phyloP scores from a whole-genome alignment of 2,113 vertebrate species.

The Tachuris rubrigastra region DNA sequence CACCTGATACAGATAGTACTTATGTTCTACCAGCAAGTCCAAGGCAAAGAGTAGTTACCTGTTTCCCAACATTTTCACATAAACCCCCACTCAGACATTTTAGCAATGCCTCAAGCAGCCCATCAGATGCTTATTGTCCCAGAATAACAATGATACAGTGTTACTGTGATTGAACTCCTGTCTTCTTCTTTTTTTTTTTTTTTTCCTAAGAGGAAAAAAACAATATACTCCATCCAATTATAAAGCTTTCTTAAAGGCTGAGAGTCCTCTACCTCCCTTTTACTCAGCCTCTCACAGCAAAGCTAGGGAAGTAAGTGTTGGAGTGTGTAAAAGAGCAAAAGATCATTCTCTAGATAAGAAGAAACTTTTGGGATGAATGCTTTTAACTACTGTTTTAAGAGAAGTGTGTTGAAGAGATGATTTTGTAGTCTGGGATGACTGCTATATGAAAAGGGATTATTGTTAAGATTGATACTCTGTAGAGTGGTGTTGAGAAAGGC shows the following conservation, averaged over 20 bases:
- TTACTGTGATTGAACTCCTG: not conserved
- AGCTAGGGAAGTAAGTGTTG: not conserved
- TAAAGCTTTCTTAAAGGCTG: not conserved
- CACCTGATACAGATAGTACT: not conserved
- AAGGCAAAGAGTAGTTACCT: not conserved
- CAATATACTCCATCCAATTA: not conserved
- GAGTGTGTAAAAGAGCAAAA: not conserved
- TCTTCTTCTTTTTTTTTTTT: not conserved
- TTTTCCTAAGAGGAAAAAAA: not conserved
- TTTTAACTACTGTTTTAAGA: not conserved
- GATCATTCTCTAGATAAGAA: not conserved
- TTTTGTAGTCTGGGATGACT: not conserved
- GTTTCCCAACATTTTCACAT: not conserved
- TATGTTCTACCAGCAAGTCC: not conserved
- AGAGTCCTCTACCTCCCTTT: not conserved
- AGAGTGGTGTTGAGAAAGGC: not conserved
- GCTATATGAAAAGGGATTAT: not conserved
- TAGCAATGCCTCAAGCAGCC: not conserved
- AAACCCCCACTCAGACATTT: not conserved
- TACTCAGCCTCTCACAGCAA: not conserved
- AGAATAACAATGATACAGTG: not conserved
- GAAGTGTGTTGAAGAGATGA: not conserved
- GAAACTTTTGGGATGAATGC: not conserved
- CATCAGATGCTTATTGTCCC: not conserved
- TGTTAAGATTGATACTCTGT: not conserved